These are phyloP conservation scores for Phoeniculus purpureus DNA, from an alignment of 2,797 vertebrate species.

Conservation along the genomic window DNA sequence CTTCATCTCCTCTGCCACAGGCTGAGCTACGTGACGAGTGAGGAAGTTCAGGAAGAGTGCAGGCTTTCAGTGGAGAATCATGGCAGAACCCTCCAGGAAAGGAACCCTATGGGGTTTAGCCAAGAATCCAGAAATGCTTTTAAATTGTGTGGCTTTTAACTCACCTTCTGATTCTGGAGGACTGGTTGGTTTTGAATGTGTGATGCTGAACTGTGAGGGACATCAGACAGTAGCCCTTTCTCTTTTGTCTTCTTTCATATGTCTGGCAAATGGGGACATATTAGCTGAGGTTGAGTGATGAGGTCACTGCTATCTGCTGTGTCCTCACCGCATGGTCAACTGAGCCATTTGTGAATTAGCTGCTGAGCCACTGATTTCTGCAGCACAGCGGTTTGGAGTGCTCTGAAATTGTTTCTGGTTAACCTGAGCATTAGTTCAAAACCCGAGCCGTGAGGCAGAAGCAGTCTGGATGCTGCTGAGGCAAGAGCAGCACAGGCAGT, in stretches of 20 bases:
- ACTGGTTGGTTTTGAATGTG: neutral
- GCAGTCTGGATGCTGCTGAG: neutral
- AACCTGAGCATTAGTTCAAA: neutral
- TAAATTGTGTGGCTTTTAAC: neutral
- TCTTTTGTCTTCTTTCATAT: constrained; percentile 18
- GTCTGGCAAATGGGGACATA: constrained; percentile 59
- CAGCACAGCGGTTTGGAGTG: constrained; percentile 23
- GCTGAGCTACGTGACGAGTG: neutral
- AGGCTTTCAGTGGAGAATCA: neutral
- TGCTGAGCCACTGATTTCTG: constrained; percentile 56
- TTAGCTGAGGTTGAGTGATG: constrained; percentile 57
- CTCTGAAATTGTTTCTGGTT: constrained; percentile 59
- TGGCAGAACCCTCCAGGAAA: neutral
- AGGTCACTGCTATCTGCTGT: constrained; percentile 58
- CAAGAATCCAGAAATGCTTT: constrained; percentile 1
- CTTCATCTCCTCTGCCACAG: neutral
- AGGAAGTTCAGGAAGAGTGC: neutral
- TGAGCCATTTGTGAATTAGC: constrained; percentile 63
- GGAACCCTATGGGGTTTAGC: neutral
- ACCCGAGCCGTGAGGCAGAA: neutral
- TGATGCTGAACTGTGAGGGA: neutral
- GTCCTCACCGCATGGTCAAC: constrained; percentile 59
- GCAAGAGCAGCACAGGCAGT: neutral
- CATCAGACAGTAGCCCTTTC: constrained; percentile 31
- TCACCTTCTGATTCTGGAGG: neutral